Conservation (phyloP, 1,140 invertebrate species). For the Tribolium madens region DNA sequence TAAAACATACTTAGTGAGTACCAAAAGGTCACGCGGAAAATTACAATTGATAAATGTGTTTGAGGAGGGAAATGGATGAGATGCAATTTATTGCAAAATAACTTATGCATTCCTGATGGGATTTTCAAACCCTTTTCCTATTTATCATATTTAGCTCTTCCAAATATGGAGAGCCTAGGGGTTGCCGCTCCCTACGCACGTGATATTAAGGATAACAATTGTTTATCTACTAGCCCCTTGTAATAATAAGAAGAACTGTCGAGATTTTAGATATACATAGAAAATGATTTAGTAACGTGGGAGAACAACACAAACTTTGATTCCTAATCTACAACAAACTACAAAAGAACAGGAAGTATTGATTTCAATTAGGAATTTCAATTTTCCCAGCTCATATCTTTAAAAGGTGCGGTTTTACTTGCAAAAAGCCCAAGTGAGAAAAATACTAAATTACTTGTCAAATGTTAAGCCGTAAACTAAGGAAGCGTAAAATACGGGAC, state of each 20-base stretch:
- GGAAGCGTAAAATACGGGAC: conserved; percentile 14
- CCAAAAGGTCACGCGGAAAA: neutral
- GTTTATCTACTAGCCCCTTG: neutral
- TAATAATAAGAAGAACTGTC: conserved; percentile 8
- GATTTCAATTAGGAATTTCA: conserved; percentile 30
- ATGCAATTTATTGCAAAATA: conserved; percentile 1
- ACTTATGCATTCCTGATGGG: neutral
- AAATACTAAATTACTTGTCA: conserved; percentile 20
- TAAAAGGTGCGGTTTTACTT: conserved; percentile 22
- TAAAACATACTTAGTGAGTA: neutral
- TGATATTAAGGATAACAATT: conserved; percentile 41
- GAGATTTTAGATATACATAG: conserved; percentile 10
- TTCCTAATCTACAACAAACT: conserved; percentile 8
- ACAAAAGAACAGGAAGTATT: conserved; percentile 21
- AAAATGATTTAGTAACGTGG: conserved; percentile 13
- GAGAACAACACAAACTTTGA: neutral
- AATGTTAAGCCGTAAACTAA: conserved; percentile 1
- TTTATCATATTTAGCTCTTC: conserved; percentile 24
- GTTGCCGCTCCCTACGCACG: conserved; percentile 34
- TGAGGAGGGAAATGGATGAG: neutral
- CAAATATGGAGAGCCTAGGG: conserved; percentile 26
- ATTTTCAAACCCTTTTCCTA: conserved; percentile 21
- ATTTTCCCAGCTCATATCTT: conserved; percentile 19
- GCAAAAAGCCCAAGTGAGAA: neutral
- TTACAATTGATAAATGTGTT: neutral